Evolutionary conservation across 2,888 invertebrate species (phyloP).

Genomic region (Carpatolechia fugitivella): DNA sequence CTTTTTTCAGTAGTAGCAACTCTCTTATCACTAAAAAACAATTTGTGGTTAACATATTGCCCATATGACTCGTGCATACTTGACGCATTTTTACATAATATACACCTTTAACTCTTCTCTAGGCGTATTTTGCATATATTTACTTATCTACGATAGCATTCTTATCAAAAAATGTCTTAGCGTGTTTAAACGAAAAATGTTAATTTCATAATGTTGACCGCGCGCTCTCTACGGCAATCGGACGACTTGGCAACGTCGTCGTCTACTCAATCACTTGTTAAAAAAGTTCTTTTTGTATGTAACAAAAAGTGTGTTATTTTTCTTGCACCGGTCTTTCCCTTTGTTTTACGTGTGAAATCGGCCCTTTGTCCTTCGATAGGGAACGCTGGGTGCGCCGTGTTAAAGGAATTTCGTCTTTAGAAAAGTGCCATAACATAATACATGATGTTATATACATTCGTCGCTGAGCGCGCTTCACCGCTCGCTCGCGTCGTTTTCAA

Average conservation of each 20-base stretch:
- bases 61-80: conserved; percentile 35
- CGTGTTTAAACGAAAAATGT: conserved; percentile 47
- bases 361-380: conserved; percentile 73
- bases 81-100: conserved; percentile 25
- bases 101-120: neutral
- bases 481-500: conserved; percentile 69
- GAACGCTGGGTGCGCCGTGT: conserved; percentile 67
- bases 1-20: conserved; percentile 37
- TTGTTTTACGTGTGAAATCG: conserved; percentile 72
- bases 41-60: conserved; percentile 44
- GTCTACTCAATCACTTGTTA: conserved; percentile 46
- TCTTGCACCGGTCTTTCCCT: conserved; percentile 65
- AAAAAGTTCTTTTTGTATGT: conserved; percentile 49
- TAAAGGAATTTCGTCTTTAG: conserved; percentile 75
- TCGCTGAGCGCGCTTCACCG: conserved; percentile 59
- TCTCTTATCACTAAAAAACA: conserved; percentile 27
- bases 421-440: conserved; percentile 74
- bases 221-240: conserved; percentile 47
- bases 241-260: conserved; percentile 70
- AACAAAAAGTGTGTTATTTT: conserved; percentile 53
- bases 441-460: conserved; percentile 67
- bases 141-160: conserved; percentile 31
- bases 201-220: conserved; percentile 62
- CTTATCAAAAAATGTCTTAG: conserved; percentile 42
- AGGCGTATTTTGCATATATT: conserved; percentile 8